Conservation (phyloP, 2,113 vertebrate genomes). For the Eretmodus cyanostictus region DNA sequence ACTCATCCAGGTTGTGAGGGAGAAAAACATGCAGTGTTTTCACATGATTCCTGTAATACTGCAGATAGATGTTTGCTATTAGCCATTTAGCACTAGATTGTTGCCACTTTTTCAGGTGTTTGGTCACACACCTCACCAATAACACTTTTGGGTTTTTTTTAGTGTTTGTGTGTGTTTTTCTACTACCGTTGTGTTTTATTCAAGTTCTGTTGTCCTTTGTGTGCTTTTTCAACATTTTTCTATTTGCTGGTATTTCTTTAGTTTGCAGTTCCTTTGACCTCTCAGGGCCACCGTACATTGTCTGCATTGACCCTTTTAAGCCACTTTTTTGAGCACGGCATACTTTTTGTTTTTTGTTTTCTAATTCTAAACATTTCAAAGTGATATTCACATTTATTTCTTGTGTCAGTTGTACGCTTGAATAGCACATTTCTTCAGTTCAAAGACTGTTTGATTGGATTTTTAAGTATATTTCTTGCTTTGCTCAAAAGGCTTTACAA, state of each 20-base stretch:
- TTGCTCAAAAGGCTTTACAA: not conserved
- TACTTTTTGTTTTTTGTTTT: not conserved
- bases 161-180: not conserved
- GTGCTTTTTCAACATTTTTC: not conserved
- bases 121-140: not conserved
- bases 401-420: not conserved
- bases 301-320: not conserved
- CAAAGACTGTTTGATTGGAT: not conserved
- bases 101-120: not conserved
- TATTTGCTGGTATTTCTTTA: not conserved
- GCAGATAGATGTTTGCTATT: not conserved
- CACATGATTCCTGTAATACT: not conserved
- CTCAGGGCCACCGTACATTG: not conserved
- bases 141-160: accelerated
- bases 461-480: not conserved
- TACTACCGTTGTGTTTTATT: not conserved
- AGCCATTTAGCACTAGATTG: not conserved
- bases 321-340: not conserved
- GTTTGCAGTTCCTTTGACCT: not conserved
- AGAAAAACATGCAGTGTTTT: not conserved
- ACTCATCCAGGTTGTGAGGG: not conserved
- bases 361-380: not conserved
- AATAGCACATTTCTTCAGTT: not conserved
- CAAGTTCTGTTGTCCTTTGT: not conserved
- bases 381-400: not conserved